These are phyloP conservation scores for Callimico goeldii DNA, from an alignment of 2,797 vertebrate genomes.

Conservation along the genomic window DNA sequence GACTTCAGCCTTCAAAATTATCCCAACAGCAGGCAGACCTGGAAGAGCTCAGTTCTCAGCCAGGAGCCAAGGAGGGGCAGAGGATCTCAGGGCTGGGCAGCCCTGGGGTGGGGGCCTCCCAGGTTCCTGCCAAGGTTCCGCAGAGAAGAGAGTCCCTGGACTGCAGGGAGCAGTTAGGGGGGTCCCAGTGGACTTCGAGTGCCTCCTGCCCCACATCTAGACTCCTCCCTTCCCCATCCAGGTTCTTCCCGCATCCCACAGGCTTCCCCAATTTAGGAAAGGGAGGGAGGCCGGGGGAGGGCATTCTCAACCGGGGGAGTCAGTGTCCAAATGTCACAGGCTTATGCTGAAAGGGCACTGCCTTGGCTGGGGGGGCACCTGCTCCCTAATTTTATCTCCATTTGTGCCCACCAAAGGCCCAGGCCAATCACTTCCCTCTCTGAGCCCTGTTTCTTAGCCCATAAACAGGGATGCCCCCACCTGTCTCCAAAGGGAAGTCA, in stretches of 20 bases:
- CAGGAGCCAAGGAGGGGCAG: neutral
- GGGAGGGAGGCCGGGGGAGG: neutral
- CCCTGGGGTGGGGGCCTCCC: no score
- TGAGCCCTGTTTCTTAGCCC: neutral
- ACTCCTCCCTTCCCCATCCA: neutral
- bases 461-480: neutral
- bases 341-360: neutral
- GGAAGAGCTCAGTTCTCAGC: neutral
- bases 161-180: rapidly evolving
- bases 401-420: neutral
- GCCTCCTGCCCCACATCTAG: no score
- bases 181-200: neutral
- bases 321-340: neutral
- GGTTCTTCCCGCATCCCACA: neutral
- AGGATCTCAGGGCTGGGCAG: neutral
- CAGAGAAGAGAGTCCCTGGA: neutral
- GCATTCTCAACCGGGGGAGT: neutral
- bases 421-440: neutral
- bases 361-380: neutral
- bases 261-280: neutral
- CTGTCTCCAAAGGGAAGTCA: neutral
- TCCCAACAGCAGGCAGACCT: neutral
- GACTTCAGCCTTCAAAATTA: slow-evolving; percentile 68
- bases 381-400: neutral
- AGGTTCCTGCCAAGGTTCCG: neutral